Base-by-base conservation (phyloP, 2,888 invertebrate species). In the Timema podura region DNA sequence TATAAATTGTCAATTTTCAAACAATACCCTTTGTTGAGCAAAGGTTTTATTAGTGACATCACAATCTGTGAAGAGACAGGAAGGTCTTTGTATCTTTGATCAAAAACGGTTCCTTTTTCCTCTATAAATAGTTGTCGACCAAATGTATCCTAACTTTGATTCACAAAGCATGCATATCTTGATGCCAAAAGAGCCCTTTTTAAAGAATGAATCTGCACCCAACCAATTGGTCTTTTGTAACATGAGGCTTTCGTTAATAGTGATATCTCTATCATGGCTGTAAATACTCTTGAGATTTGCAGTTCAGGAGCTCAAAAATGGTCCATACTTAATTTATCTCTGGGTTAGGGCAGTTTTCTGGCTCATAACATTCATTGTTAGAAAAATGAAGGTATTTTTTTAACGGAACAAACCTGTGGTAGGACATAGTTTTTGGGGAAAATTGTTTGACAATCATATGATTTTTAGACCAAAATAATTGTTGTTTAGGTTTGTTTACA, bases 101-200 rank as follows among this genome's bases (percentile, higher is more conserved):
- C 30, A 30, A 30, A 30, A 30, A 30, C 30, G 30, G 30, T 30
- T 30, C 30, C 30, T 3, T 30, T 30, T 30, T 3, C 3, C 30
- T n/a, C n/a, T 30, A 15, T 44, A 45, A 61, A 44, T 61, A 61
- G 45, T n/a, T 44, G 45, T 44, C 30, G 30, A 44, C 61, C 61
- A 61, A 10, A 61, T 61, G 13, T 61, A 61, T 10, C 61, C 61
- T 9, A 13, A 61, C n/a, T 61, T 61, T 61, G 61, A 61, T 61
- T 61, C 61, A 61, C 61, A 61, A 9, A 61, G 30, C 61, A 61
- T 5, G 13, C 45, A 61, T 16, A 45, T 61, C 61, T 61, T 61
- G 8, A 61, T 61, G 61, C 61, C 61, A 13, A 30, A 30, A 30
- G 30, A 30, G 30, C 30, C n/a, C 30, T 30, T 30, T 30, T 30